Evolutionary conservation across 2,888 invertebrate species (phyloP).

Genomic region (Zeuzera pyrina): DNA sequence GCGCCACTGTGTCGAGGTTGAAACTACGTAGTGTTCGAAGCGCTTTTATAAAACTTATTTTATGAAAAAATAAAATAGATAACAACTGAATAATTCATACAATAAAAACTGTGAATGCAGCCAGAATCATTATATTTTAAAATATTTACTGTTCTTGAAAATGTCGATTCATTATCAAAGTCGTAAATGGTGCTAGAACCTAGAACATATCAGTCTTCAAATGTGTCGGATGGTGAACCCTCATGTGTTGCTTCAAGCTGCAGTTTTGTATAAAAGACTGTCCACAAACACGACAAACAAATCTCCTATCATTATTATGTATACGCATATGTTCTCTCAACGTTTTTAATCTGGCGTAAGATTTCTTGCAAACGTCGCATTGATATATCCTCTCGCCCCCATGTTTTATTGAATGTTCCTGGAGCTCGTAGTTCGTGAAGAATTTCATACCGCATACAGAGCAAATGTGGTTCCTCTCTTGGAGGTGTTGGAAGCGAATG

Average conservation of each 20-base stretch:
- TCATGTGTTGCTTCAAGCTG: conserved; percentile 53
- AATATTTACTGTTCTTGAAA: too few species aligned
- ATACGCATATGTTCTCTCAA: conserved; percentile 61
- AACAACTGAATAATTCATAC: too few species aligned
- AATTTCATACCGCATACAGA: conserved; percentile 67
- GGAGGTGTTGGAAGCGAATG: conserved; percentile 53
- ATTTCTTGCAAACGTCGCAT: conserved; percentile 68
- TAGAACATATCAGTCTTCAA: conserved; percentile 35
- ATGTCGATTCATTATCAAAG: too few species aligned
- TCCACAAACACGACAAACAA: conserved; percentile 52
- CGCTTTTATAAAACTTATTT: too few species aligned
- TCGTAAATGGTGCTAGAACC: too few species aligned
- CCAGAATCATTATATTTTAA: too few species aligned
- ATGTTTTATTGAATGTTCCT: conserved; percentile 70
- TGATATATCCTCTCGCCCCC: conserved; percentile 68
- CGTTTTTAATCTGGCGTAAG: conserved; percentile 59
- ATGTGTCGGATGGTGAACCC: conserved; percentile 56
- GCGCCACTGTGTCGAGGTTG: too few species aligned
- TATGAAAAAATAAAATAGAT: too few species aligned
- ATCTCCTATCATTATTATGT: conserved; percentile 56
- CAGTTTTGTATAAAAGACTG: conserved; percentile 62
- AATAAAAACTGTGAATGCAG: too few species aligned
- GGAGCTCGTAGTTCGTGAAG: conserved; percentile 68
- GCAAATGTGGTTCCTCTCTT: conserved; percentile 63
- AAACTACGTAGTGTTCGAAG: too few species aligned